phyloP scores from a whole-genome alignment of 2,113 vertebrate species.

The Elgaria multicarinata region DNA sequence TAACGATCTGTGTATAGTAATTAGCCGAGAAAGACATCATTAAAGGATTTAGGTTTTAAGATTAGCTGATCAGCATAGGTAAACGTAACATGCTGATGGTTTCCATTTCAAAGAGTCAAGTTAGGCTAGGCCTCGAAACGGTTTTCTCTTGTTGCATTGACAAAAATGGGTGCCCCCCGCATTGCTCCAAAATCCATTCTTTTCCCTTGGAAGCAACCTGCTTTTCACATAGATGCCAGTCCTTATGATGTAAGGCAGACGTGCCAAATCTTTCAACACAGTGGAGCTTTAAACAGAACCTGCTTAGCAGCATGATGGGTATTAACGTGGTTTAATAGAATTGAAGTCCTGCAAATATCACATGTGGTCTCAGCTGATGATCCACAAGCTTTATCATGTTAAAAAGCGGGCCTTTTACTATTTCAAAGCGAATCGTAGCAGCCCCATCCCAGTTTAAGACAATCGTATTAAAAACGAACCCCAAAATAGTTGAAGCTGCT shows the following conservation, averaged over 20 bases:
- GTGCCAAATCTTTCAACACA: constrained; percentile 23
- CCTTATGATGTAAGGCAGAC: background rate
- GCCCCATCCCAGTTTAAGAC: constrained; percentile 23
- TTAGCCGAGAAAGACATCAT: constrained; percentile 9
- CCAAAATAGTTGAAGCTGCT: background rate
- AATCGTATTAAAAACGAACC: constrained; percentile 23
- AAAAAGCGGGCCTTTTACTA: constrained; percentile 17
- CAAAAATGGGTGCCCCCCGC: background rate
- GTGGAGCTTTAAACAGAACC: constrained; percentile 5
- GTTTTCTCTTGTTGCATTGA: background rate
- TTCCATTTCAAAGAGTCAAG: background rate
- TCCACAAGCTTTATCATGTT: constrained; percentile 5
- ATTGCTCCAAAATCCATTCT: constrained; percentile 7
- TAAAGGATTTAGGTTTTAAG: constrained; percentile 30
- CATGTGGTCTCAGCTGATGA: constrained; percentile 14
- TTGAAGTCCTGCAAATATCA: constrained; percentile 1
- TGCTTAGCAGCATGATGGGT: constrained; percentile 11
- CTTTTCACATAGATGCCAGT: background rate
- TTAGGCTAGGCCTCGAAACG: constrained; percentile 1
- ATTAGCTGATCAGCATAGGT: background rate
- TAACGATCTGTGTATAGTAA: background rate
- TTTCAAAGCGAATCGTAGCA: constrained; percentile 31
- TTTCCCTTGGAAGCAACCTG: constrained; percentile 15
- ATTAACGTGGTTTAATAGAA: constrained; percentile 18
- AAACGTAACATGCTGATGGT: background rate